Conservation (phyloP, 53 echinoderm and acorn worm species). For the Crossaster papposus region DNA sequence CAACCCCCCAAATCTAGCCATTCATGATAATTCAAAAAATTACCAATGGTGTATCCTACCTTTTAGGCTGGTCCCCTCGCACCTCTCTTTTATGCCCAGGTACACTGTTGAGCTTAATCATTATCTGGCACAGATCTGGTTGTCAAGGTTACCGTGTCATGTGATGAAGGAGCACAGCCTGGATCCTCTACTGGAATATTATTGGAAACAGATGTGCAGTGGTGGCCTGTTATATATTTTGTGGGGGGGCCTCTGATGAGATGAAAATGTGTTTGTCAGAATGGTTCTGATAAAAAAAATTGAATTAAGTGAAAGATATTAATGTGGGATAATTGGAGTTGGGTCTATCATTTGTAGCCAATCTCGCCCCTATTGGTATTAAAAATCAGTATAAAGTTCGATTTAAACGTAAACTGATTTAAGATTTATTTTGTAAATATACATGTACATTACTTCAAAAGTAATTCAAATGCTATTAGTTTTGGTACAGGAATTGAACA, state of each 20-base stretch:
- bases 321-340: not conserved
- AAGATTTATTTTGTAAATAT: too few relatives aligned
- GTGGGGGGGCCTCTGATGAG: not conserved
- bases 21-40: too few relatives aligned
- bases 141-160: conserved; percentile 12
- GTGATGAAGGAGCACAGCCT: not conserved
- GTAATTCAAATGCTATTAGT: too few relatives aligned
- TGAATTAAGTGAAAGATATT: not conserved
- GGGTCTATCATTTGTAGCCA: too few relatives aligned
- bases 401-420: too few relatives aligned
- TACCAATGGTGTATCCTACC: too few relatives aligned
- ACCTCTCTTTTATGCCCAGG: too few relatives aligned
- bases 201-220: conserved; percentile 11
- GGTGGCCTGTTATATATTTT: not conserved
- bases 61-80: not conserved
- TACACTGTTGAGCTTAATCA: not conserved
- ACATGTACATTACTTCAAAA: too few relatives aligned
- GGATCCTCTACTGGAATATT: not conserved
- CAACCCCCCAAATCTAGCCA: too few relatives aligned
- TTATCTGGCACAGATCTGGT: conserved; percentile 17
- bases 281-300: not conserved
- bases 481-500: too few relatives aligned
- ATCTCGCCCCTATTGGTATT: too few relatives aligned
- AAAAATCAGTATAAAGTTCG: too few relatives aligned
- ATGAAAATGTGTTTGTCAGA: not conserved